These are phyloP conservation scores for Cyphomyrus discorhynchus DNA, from an alignment of 2,113 vertebrate genomes.

Conservation along the genomic window DNA sequence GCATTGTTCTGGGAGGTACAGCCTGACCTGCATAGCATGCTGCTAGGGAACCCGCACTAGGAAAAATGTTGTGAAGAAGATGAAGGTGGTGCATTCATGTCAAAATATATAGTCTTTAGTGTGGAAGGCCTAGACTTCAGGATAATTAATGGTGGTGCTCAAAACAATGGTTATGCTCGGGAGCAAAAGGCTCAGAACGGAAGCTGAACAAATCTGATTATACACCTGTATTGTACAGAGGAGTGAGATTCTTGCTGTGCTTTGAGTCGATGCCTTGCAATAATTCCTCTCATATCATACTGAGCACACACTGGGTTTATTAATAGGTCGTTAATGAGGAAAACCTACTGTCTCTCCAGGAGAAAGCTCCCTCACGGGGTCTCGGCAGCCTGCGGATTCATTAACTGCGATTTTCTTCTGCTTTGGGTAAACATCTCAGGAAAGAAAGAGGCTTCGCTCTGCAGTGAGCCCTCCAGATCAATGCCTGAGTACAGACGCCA, in stretches of 20 bases:
- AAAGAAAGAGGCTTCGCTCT: neutral
- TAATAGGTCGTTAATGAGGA: conserved; percentile 8
- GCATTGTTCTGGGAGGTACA: neutral
- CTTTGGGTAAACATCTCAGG: neutral
- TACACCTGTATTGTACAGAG: neutral
- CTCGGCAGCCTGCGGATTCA: neutral
- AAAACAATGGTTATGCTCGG: neutral
- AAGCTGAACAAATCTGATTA: neutral
- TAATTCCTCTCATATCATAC: neutral
- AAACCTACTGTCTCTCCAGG: neutral
- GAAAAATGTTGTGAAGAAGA: neutral
- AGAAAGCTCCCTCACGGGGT: neutral
- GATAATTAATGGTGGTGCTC: neutral
- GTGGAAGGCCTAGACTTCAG: neutral
- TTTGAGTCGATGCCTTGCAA: neutral
- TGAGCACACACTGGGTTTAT: neutral
- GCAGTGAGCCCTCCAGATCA: neutral
- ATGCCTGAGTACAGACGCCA: neutral
- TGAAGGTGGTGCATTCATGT: neutral
- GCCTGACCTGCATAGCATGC: neutral
- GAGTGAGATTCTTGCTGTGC: neutral
- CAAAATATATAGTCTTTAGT: neutral
- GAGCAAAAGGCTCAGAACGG: neutral
- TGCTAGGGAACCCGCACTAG: neutral
- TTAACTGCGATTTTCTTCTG: neutral